Base-by-base conservation (phyloP, 1,140 invertebrate genomes). In the Phymastichus coffea region DNA sequence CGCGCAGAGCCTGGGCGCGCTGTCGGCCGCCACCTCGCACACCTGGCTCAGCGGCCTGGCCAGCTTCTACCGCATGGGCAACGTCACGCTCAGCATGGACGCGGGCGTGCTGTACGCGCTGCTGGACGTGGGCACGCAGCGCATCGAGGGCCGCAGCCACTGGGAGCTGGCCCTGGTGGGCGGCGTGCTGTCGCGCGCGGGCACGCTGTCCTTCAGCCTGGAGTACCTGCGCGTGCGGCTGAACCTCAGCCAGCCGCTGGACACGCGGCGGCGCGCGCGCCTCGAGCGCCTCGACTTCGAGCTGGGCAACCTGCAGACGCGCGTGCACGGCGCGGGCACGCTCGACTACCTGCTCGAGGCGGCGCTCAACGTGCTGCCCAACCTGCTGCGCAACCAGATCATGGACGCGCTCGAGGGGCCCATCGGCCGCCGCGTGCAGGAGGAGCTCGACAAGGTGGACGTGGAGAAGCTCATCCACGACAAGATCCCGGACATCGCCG, bases 281-380 rank as follows among this genome's bases (percentile, higher is more conserved):
- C 82, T 93, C 9, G 85, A 88, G 66, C 85, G 89, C 52, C 77
- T 93, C 10, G 84, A 92, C 66, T 75, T 94, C 14, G 88, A 90
- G 75, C 71, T 94, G 64, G 92, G 92, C 15, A 93, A 93, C 70
- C 91, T 93, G 63, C 90, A 92, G 75, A 80, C 90, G 0, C 68
- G 77, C 28, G 68, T 78, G 47, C 75, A 92, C 64, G 92, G 92
- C 4, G 87, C 89, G 0, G 91, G 91, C 33, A 92, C 90, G 0
- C 41, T 91, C 14, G 91, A 94, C 75, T 93, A 93, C 71, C 64
- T 89, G 4, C 79, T 91, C 40, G 91, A 94, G 78, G 86, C 89
- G 54, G 82, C 78, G 1, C 80, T 93, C 0, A 94, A 93, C 71
- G 79, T 93, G 60, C 63, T 93, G 38, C 91, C 91, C 2, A 94